A percentile compares a stretch with the other conserved stretches of the same genome.
Conservation (phyloP, 2,113 vertebrate genomes). For the Bufo gargarizans region DNA sequence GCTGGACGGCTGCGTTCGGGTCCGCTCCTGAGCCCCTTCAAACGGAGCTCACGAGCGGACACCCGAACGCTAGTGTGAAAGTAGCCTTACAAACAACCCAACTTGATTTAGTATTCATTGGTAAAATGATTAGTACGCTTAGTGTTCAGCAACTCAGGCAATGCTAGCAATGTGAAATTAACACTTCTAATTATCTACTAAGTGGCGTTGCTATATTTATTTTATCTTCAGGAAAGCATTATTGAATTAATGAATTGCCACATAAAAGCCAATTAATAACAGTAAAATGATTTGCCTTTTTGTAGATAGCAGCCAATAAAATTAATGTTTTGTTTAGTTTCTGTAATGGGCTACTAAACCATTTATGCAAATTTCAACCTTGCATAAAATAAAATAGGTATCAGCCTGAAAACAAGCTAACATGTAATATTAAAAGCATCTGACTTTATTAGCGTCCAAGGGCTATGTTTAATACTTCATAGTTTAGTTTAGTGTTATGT, state of each 20-base stretch:
- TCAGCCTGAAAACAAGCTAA: background rate
- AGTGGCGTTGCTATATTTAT: background rate
- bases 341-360: background rate
- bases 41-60: no score
- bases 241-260: background rate
- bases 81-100: background rate
- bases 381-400: background rate
- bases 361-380: slow-evolving; percentile 11
- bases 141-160: background rate
- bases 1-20: no score
- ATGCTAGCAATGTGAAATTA: background rate
- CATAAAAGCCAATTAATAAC: slow-evolving; percentile 5
- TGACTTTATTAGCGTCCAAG: background rate
- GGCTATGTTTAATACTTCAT: slow-evolving; percentile 13
- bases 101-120: background rate
- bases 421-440: background rate
- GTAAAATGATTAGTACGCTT: background rate
- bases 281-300: background rate
- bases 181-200: background rate
- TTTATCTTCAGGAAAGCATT: background rate
- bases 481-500: background rate
- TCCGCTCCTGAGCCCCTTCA: no score
- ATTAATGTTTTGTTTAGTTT: slow-evolving; percentile 19
- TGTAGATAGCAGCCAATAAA: background rate
- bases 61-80: no score